Evolutionary conservation across 2,113 vertebrate species (phyloP), one percentile per base, ranked within the genome.

Genomic region (Peromyscus polionotus): DNA sequence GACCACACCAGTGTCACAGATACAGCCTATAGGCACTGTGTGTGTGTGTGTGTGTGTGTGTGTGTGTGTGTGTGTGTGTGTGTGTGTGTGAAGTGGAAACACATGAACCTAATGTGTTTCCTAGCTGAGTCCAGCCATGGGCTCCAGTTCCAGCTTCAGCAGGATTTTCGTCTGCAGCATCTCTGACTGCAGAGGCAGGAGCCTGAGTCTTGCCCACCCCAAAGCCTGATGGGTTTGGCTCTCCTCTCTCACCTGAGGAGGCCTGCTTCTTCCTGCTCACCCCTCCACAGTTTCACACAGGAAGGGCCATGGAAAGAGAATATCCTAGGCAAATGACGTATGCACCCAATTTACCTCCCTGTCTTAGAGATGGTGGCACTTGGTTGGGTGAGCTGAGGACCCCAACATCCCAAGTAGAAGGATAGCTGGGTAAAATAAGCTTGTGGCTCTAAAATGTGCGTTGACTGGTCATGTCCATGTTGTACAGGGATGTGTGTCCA

Each of bases 111-210:
- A 67, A 24, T 68, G 28, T 68, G 67, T 68, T 31, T 68, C 39
- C 54, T 11, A 0, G 10, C 54, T 28, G n/a, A n/a, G 76, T 70
- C 13, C 11, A 57, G 70, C 16, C 70, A 20, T 0, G 0, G 0
- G 67, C 42, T 11, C 5, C 28, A 8, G 16, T 11, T 36, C 73
- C 13, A 20, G 39, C 22, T 33, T 4, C 5, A 22, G 5, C 45
- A 31, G 3, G 24, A 1, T 42, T 39, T 7, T 6, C n/a, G 20
- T 28, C 1, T 0, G 42, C 5, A 59, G 33, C 63, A 28, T 84
- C 36, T 63, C n/a, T 67, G 39, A 42, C 26, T 17, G 39, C 24
- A 65, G 87, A 42, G 51, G 3, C 7, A 7, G 45, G 42, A 63
- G 28, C 2, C 28, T 0, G 45, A 12, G 42, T 24, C 70, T 7